A percentile compares a stretch with the other conserved stretches of the same genome.
Conservation (phyloP, 1,140 invertebrate species). For the Aphaenogaster ashmeadi region DNA sequence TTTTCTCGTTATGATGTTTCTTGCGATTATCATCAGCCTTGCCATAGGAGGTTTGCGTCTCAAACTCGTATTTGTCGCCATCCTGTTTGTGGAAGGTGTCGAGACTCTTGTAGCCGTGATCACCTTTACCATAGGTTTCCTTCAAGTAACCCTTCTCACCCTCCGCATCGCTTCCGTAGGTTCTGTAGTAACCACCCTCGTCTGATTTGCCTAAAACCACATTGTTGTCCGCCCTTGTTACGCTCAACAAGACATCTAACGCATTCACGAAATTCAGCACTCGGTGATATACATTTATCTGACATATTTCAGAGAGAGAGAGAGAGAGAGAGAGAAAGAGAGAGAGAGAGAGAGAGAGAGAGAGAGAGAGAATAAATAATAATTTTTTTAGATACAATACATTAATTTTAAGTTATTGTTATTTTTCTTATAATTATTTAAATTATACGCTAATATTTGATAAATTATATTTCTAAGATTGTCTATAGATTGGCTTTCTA, state of each 20-base stretch:
- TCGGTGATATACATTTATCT: conserved; percentile 25
- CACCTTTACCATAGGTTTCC: conserved; percentile 89
- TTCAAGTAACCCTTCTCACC: conserved; percentile 90
- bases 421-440: background rate
- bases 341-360: background rate
- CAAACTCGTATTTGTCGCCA: conserved; percentile 91
- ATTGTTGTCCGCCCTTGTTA: conserved; percentile 71
- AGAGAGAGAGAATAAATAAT: background rate
- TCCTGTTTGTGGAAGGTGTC: conserved; percentile 91
- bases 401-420: conserved; percentile 1
- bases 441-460: background rate
- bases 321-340: background rate
- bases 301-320: background rate
- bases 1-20: conserved; percentile 76
- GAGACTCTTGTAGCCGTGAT: conserved; percentile 91
- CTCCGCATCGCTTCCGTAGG: conserved; percentile 87
- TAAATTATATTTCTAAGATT: background rate
- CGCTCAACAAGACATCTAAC: conserved; percentile 47
- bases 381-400: background rate
- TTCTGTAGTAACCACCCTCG: conserved; percentile 84
- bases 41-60: conserved; percentile 90
- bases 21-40: conserved; percentile 84
- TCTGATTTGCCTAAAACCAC: conserved; percentile 83
- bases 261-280: conserved; percentile 10
- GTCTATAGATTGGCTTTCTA: background rate